A percentile compares a stretch with the other conserved stretches of the same genome.
Evolutionary conservation across 1,140 invertebrate species (phyloP).

Genomic region (Zaprionus camerounensis): DNA sequence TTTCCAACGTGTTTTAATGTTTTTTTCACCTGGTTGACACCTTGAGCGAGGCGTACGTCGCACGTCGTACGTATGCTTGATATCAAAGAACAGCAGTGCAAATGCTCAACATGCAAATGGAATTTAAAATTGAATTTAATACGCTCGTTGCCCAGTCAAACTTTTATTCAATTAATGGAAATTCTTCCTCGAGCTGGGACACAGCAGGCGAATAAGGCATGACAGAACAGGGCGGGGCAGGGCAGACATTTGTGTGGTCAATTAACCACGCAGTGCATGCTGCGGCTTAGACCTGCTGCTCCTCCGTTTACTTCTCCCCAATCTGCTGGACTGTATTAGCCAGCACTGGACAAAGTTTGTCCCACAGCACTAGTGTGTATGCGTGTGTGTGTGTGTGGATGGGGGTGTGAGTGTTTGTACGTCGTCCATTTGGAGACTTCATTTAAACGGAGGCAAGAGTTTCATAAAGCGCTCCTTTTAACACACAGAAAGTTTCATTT

Average conservation of each 20-base stretch:
- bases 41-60: conserved; percentile 4
- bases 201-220: not conserved
- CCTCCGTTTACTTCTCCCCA: not conserved
- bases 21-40: not conserved
- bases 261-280: conserved; percentile 61
- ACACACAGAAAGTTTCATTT: conserved; percentile 49
- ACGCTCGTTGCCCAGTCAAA: conserved; percentile 6
- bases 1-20: not conserved
- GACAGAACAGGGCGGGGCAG: not conserved
- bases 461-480: conserved; percentile 56
- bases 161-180: conserved; percentile 71
- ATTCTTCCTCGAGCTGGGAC: conserved; percentile 7
- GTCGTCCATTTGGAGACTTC: conserved; percentile 61
- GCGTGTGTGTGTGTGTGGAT: not conserved
- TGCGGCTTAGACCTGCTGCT: conserved; percentile 14
- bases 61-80: conserved; percentile 37
- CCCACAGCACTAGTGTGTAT: conserved; percentile 10
- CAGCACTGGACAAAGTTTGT: conserved; percentile 33
- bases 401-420: not conserved
- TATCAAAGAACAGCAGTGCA: not conserved
- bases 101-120: conserved; percentile 40
- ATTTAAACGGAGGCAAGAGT: conserved; percentile 57
- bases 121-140: conserved; percentile 57
- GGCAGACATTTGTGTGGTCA: conserved; percentile 59
- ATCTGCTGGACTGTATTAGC: conserved; percentile 2